Base-by-base conservation (phyloP, 2,113 vertebrate genomes). In the Zonotrichia leucophrys region DNA sequence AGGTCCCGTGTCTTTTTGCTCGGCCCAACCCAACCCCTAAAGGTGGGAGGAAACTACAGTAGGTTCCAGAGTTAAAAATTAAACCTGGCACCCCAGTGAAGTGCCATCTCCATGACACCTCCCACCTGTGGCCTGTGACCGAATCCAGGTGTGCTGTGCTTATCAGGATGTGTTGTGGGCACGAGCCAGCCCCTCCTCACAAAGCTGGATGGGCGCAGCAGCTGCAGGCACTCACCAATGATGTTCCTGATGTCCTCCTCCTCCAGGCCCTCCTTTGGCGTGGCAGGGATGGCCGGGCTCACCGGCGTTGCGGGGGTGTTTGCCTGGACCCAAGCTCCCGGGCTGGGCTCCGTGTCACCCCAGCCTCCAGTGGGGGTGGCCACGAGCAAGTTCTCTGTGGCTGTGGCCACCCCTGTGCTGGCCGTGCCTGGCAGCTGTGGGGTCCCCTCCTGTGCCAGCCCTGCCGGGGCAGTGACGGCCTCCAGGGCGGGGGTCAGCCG, bases 231-330 rank as follows among this genome's bases (percentile, higher is more conserved):
- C 98, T 98, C 95, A 98, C 98, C 98, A 27, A 98, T 98, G 86
- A 98, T 97, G 76, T 96, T 98, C 76, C 97, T 94, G 75, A 98
- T 97, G 92, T 97, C 97, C 73, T 97, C 97, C 68, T 98, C 98
- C 39, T 98, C 98, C 1, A 97, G 93, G 21, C 55, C 96, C 63
- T 96, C 83, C 39, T 97, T 97, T 0, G 97, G 96, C 12, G 92
- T 94, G 68, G 89, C 79, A 0, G 95, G 62, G 7, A 83, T 85
- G 24, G 46, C 89, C 2, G 79, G 53, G 33, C 68, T 94, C 67
- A 77, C 25, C 0, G n/a, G 87, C 0, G 5, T 66, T 0, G 15
- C 11, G 0, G 78, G 81, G 31, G 90, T 94, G 83, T 66, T 86
- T 2, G 1, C 70, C 56, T 60, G 35, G 22, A 17, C 37, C 20